Evolutionary conservation across 2,888 invertebrate species (phyloP).

Genomic region (Odontomyia ornata): DNA sequence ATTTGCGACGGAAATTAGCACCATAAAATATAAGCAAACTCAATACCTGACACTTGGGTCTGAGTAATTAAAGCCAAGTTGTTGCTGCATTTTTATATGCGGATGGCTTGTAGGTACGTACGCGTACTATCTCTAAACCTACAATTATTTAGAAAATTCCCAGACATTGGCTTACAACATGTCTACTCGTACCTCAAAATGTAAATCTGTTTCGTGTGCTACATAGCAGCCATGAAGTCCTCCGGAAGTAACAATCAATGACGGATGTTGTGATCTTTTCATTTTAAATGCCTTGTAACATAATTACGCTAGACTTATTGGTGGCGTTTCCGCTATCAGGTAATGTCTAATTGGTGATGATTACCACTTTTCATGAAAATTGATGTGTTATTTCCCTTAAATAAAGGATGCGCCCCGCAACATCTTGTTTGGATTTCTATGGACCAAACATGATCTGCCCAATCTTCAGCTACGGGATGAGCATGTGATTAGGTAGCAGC

Average conservation of each 20-base stretch:
- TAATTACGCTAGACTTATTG: slow-evolving; percentile 24
- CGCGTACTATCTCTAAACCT: too few species aligned
- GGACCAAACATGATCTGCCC: neutral
- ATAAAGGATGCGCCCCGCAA: slow-evolving; percentile 12
- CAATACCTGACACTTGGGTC: too few species aligned
- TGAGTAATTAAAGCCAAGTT: too few species aligned
- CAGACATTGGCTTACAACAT: too few species aligned
- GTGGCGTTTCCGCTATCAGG: slow-evolving; percentile 13
- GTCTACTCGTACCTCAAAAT: too few species aligned
- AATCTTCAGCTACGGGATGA: neutral
- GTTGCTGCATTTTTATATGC: too few species aligned
- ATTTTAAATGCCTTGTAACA: neutral
- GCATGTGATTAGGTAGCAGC: neutral
- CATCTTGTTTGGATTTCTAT: neutral
- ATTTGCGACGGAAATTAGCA: slow-evolving; percentile 14
- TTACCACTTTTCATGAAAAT: slow-evolving; percentile 30
- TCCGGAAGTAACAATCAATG: neutral
- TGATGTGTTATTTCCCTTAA: slow-evolving; percentile 20
- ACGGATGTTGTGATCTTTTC: slow-evolving; percentile 27
- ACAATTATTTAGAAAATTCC: too few species aligned
- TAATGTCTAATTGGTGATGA: slow-evolving; percentile 23
- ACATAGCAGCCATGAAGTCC: neutral
- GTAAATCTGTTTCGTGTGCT: too few species aligned
- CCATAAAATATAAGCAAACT: neutral
- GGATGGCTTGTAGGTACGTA: too few species aligned